Evolutionary conservation across 2,888 invertebrate genomes (phyloP).

Genomic region (Cylloceria caligata): DNA sequence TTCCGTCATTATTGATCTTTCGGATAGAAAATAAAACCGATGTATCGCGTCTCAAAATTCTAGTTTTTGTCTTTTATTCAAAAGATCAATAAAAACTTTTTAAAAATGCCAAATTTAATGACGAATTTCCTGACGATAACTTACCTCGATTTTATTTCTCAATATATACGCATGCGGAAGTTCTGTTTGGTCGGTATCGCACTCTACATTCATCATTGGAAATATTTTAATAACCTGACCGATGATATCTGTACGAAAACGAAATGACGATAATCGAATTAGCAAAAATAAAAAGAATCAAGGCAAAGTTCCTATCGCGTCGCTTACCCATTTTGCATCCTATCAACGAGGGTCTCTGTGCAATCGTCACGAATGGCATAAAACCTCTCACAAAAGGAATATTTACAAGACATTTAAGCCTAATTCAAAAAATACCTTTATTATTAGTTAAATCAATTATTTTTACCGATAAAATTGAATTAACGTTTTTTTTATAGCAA

Average conservation of each 20-base stretch:
- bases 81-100: too few species aligned
- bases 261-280: neutral
- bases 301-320: neutral
- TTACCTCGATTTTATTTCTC: neutral
- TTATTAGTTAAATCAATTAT: neutral
- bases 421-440: neutral
- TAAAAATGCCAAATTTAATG: too few species aligned
- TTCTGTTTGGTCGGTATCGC: neutral
- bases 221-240: neutral
- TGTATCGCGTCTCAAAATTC: too few species aligned
- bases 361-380: neutral
- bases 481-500: too few species aligned
- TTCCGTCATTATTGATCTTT: too few species aligned
- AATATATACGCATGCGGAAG: neutral
- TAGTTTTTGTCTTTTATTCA: too few species aligned
- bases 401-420: neutral
- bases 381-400: neutral
- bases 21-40: too few species aligned
- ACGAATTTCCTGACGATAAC: too few species aligned
- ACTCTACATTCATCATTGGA: neutral
- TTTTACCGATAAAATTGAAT: neutral
- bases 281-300: neutral
- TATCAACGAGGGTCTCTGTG: neutral
- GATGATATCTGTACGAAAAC: constrained; percentile 5
- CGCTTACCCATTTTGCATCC: neutral